phyloP scores from a whole-genome alignment of 2,797 vertebrate genomes.

The Coccyzus lansbergi region DNA sequence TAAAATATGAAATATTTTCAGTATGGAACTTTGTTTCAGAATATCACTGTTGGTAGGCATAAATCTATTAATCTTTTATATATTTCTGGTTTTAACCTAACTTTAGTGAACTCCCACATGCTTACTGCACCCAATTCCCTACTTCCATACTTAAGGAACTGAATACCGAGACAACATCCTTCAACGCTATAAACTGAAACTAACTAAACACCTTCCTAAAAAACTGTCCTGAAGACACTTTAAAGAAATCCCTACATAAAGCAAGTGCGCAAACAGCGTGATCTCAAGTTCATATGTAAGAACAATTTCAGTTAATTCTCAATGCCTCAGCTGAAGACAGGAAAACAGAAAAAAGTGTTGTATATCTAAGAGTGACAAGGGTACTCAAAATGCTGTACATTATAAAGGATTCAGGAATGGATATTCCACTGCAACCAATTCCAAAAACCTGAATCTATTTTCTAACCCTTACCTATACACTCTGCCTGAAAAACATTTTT shows the following conservation, averaged over 20 bases:
- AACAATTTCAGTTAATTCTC: background rate
- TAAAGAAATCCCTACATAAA: background rate
- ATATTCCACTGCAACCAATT: background rate
- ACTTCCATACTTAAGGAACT: background rate
- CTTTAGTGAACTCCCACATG: background rate
- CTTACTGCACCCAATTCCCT: background rate
- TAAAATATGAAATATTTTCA: background rate
- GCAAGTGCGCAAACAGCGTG: background rate
- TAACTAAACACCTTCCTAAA: background rate
- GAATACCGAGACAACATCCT: background rate
- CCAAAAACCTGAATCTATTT: background rate
- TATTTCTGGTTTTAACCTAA: background rate
- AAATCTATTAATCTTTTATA: background rate
- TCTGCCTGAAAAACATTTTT: background rate
- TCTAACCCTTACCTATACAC: background rate
- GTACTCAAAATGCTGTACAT: background rate
- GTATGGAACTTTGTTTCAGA: background rate
- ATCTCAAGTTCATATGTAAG: background rate
- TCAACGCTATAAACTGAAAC: background rate
- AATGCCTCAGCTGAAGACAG: background rate
- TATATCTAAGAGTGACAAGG: background rate
- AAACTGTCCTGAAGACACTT: background rate
- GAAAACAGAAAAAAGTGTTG: background rate
- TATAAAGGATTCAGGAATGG: background rate
- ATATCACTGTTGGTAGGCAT: background rate